Evolutionary conservation across 2,888 invertebrate species (phyloP).

Genomic region (Tillus elongatus): DNA sequence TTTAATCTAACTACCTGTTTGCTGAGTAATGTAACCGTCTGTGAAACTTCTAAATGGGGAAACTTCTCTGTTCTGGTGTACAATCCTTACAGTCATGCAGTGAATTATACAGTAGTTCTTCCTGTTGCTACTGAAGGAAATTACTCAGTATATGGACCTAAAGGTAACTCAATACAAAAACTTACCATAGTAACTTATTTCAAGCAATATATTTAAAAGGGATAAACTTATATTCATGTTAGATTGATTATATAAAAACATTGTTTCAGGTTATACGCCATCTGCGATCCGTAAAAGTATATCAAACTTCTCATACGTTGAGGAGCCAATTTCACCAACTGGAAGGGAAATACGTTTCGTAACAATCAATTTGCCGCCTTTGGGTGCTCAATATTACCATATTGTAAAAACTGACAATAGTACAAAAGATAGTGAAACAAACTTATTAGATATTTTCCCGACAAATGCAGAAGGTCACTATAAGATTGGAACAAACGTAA

Average conservation of each 20-base stretch:
- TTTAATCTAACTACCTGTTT: conserved; percentile 34
- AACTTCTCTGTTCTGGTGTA: conserved; percentile 64
- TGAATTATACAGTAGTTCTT: conserved; percentile 51
- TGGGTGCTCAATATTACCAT: neutral
- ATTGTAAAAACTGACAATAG: neutral
- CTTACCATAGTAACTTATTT: too few relatives aligned
- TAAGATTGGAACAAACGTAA: conserved; percentile 23
- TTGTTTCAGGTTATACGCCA: neutral
- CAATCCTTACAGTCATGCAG: conserved; percentile 63
- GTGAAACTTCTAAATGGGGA: conserved; percentile 52
- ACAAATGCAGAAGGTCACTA: neutral
- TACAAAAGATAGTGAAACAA: neutral
- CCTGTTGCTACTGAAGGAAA: conserved; percentile 49
- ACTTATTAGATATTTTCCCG: neutral
- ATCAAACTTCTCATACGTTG: neutral
- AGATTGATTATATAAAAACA: neutral
- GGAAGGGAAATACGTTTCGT: neutral
- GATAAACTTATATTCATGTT: too few relatives aligned
- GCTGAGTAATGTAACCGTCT: conserved; percentile 66
- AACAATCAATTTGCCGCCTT: neutral
- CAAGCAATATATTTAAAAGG: too few relatives aligned
- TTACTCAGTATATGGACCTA: conserved; percentile 54
- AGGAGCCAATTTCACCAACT: neutral
- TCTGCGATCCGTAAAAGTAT: neutral
- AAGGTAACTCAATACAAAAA: conserved; percentile 48